Conservation (phyloP, 2,888 invertebrate species). For the Clivina fossor region DNA sequence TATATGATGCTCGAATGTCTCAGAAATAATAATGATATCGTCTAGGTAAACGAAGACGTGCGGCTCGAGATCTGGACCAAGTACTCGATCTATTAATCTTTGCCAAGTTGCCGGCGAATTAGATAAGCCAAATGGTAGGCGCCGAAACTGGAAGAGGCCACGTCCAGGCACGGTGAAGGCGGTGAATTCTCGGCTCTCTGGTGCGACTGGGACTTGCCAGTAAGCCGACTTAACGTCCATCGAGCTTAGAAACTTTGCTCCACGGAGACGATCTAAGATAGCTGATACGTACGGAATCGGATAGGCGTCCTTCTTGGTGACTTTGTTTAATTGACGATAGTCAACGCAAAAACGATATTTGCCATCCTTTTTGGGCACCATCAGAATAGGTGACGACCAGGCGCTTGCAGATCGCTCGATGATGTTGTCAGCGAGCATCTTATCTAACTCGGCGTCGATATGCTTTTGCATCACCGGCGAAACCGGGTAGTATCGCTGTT, state of each 20-base stretch:
- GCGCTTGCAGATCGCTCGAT: slow-evolving; percentile 42
- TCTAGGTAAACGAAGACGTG: slow-evolving; percentile 42
- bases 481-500: slow-evolving; percentile 34
- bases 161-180: slow-evolving; percentile 42
- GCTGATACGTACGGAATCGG: slow-evolving; percentile 43
- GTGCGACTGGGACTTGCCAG: slow-evolving; percentile 37
- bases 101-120: slow-evolving; percentile 41
- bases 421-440: slow-evolving; percentile 38
- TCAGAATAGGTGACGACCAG: slow-evolving; percentile 43
- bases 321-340: slow-evolving; percentile 43
- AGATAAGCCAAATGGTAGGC: slow-evolving; percentile 42
- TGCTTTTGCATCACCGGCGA: slow-evolving; percentile 33
- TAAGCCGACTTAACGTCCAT: slow-evolving; percentile 43
- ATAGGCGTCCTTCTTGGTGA: slow-evolving; percentile 44
- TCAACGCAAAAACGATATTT: slow-evolving; percentile 44
- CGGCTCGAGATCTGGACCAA: slow-evolving; percentile 40
- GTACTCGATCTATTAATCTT: slow-evolving; percentile 38
- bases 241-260: slow-evolving; percentile 44
- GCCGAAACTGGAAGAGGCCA: slow-evolving; percentile 41
- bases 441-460: slow-evolving; percentile 35
- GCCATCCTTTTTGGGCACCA: slow-evolving; percentile 41
- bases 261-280: slow-evolving; percentile 43
- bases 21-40: slow-evolving; percentile 40
- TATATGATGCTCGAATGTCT: slow-evolving; percentile 38
- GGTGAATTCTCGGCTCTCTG: slow-evolving; percentile 37